Percentiles rank a stretch among this genome's conserved stretches.
phyloP scores from a whole-genome alignment of 2,888 invertebrate species.

The Drosophila seclusa region DNA sequence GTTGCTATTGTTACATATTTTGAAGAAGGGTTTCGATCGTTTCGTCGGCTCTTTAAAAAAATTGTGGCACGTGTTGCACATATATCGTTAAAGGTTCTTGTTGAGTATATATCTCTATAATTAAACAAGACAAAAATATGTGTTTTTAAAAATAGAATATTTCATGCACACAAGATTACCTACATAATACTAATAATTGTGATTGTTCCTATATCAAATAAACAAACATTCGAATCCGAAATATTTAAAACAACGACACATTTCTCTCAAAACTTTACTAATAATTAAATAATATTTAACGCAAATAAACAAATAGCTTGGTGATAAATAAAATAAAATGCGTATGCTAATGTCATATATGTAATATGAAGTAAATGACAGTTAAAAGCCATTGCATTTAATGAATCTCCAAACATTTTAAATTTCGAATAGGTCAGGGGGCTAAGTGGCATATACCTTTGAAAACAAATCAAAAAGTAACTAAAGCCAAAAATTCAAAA shows the following conservation, averaged over 20 bases:
- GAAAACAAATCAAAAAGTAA: not conserved
- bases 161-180: constrained; percentile 20
- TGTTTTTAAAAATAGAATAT: constrained; percentile 59
- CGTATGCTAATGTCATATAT: not conserved
- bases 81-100: constrained; percentile 29
- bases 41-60: constrained; percentile 1
- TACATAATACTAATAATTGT: constrained; percentile 35
- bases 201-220: constrained; percentile 19
- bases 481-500: constrained; percentile 15
- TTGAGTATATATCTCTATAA: constrained; percentile 35
- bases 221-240: constrained; percentile 7
- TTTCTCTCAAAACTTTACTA: not conserved
- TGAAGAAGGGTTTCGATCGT: not conserved
- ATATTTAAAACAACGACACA: constrained; percentile 8
- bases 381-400: not conserved
- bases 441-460: not conserved
- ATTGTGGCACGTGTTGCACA: constrained; percentile 48
- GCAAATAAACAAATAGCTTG: constrained; percentile 15
- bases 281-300: not conserved
- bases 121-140: constrained; percentile 48
- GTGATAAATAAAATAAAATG: constrained; percentile 2
- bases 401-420: not conserved
- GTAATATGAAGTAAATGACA: not conserved
- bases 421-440: constrained; percentile 14
- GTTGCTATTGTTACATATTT: constrained; percentile 1